These are phyloP conservation scores for Sebastes steindachneri DNA, from an alignment of 2,797 vertebrate genomes.

Conservation along the genomic window DNA sequence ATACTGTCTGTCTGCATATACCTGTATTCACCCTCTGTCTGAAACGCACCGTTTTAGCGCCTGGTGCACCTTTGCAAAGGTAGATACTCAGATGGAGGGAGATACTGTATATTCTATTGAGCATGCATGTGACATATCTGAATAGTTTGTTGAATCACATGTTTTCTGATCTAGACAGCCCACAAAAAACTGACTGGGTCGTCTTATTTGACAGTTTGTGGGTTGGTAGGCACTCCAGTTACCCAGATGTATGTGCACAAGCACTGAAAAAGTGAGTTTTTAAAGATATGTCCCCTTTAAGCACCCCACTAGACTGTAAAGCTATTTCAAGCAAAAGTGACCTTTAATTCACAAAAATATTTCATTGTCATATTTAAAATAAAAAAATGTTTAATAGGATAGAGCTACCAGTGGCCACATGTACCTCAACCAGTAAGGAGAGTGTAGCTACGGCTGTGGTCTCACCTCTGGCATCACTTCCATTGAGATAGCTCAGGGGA, in stretches of 20 bases:
- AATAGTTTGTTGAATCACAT: neutral
- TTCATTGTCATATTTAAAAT: neutral
- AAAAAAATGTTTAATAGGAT: neutral
- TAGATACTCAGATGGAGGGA: neutral
- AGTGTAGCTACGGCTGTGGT: neutral
- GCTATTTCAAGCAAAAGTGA: neutral
- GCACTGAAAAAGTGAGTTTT: neutral
- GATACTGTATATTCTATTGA: too few relatives aligned
- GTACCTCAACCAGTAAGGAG: neutral
- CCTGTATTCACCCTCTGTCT: too few relatives aligned
- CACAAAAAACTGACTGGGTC: neutral
- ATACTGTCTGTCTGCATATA: too few relatives aligned
- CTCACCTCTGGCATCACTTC: conserved; percentile 61
- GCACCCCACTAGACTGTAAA: neutral
- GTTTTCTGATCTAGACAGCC: neutral
- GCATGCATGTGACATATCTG: neutral
- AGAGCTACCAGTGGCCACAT: neutral
- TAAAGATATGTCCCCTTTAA: neutral
- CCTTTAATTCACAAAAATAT: neutral
- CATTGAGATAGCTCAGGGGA: neutral
- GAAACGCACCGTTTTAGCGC: too few relatives aligned
- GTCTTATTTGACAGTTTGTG: neutral
- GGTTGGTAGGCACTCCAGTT: neutral
- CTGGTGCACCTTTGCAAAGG: neutral
- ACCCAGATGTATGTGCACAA: neutral